phyloP scores from a whole-genome alignment of 1,140 invertebrate genomes.

The Procambarus virginalis region DNA sequence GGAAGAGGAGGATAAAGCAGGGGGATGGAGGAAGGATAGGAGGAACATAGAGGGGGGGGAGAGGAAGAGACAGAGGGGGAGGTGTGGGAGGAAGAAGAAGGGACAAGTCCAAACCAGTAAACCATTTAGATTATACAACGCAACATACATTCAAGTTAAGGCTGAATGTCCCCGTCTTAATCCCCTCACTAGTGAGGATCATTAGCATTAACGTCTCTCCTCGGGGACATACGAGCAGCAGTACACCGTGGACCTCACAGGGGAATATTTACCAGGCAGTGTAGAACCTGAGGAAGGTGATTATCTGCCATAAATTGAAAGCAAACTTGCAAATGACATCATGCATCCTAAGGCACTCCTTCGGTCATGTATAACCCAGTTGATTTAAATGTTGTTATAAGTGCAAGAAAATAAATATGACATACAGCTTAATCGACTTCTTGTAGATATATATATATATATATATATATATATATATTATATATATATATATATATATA shows the following conservation, averaged over 20 bases:
- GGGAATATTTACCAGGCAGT: no score
- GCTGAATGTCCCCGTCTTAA: not conserved
- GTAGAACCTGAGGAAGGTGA: no score
- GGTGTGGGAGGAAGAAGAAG: conserved; percentile 1
- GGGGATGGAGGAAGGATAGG: not conserved
- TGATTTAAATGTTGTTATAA: no score
- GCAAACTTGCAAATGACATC: no score
- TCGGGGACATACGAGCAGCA: not conserved
- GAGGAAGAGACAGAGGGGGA: not conserved
- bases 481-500: not conserved
- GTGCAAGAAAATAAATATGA: no score
- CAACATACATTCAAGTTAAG: not conserved
- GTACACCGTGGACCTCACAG: no score
- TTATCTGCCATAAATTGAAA: no score
- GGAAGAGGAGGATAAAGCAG: conserved; percentile 1
- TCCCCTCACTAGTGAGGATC: not conserved
- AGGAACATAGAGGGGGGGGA: not conserved
- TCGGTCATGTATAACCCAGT: no score
- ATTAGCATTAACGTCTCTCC: not conserved
- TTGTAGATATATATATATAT: not conserved
- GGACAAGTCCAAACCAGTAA: not conserved
- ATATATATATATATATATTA: not conserved
- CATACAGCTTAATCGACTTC: no score
- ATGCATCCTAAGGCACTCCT: no score
- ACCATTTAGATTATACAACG: not conserved